Evolutionary conservation across 2,888 invertebrate species (phyloP).

Genomic region (Drepanosiphum platanoidis): DNA sequence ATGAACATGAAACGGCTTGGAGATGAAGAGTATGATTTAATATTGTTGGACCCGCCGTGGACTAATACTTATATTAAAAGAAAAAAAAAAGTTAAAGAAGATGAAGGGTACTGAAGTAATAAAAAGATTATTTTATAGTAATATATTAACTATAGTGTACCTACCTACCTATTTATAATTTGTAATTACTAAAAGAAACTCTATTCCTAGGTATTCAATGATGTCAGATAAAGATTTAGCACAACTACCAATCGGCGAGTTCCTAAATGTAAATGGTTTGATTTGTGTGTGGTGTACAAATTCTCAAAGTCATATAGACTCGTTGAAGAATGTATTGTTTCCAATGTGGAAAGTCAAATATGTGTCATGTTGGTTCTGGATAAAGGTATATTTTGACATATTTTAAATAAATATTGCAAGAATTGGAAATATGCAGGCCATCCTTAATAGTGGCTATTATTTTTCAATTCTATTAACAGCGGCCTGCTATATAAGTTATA

Average conservation of each 20-base stretch:
- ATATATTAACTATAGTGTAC: neutral
- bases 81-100: conserved; percentile 73
- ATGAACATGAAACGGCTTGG: conserved; percentile 71
- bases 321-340: conserved; percentile 78
- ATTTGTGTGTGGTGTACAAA: conserved; percentile 95
- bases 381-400: too few relatives aligned
- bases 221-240: conserved; percentile 80
- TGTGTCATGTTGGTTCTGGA: conserved; percentile 85
- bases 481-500: too few relatives aligned
- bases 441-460: too few relatives aligned
- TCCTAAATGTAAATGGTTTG: conserved; percentile 74
- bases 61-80: conserved; percentile 93
- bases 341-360: conserved; percentile 80
- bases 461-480: too few relatives aligned
- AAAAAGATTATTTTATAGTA: neutral
- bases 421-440: too few relatives aligned
- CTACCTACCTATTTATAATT: too few relatives aligned
- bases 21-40: conserved; percentile 76
- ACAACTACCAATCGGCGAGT: conserved; percentile 75
- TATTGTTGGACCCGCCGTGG: conserved; percentile 96
- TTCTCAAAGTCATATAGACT: conserved; percentile 75
- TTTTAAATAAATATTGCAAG: too few relatives aligned
- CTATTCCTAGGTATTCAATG: conserved; percentile 76
- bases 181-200: neutral
- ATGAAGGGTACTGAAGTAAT: conserved; percentile 71